Evolutionary conservation across 2,888 invertebrate genomes (phyloP), one percentile per base, ranked within the genome.

Genomic region (Disparrhopalites patrizii): DNA sequence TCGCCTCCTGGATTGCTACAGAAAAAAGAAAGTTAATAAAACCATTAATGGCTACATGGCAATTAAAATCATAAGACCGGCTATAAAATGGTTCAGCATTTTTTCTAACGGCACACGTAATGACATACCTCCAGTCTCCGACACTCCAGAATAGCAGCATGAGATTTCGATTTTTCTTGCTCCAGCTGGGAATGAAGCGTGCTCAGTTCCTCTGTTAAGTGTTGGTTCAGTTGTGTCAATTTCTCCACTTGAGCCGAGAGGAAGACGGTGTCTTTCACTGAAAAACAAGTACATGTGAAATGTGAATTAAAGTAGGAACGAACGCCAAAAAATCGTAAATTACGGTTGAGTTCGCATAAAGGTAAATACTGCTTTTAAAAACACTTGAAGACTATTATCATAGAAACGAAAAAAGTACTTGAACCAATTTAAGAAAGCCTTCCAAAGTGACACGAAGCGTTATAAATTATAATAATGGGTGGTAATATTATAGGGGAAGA

Each of bases 201-300:
- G 8, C 84, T 81, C 40, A 91, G 83, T 80, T 90, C 87, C 0
- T 86, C 83, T 1, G 87, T 88, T 50, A 91, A 80, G 77, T 91
- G 90, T 66, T 86, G 84, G 75, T 88, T 86, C 47, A 88, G 86
- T 40, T 83, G 83, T 64, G 85, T 83, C 71, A 90, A 80, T 72
- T 86, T 83, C 74, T 89, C 88, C 57, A 90, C 84, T 78, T 90
- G 89, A 55, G 87, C 81, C 68, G 90, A 78, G 15, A 90, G 85
- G 69, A 87, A 85, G 0, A 88, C 89, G 79, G 90, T 90, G 76
- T 89, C 89, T 79, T 87, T 87, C 88, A 90, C 90, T 90, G 77
- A 15, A 31, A 69, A 30, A 68, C 31, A 74, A 68, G 62, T 62
- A 63, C 20, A 47, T 47, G 47, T n/a, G n/a, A 20, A 47, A 23